These are phyloP conservation scores for Poecilia picta DNA, from an alignment of 2,797 vertebrate species.

Conservation along the genomic window DNA sequence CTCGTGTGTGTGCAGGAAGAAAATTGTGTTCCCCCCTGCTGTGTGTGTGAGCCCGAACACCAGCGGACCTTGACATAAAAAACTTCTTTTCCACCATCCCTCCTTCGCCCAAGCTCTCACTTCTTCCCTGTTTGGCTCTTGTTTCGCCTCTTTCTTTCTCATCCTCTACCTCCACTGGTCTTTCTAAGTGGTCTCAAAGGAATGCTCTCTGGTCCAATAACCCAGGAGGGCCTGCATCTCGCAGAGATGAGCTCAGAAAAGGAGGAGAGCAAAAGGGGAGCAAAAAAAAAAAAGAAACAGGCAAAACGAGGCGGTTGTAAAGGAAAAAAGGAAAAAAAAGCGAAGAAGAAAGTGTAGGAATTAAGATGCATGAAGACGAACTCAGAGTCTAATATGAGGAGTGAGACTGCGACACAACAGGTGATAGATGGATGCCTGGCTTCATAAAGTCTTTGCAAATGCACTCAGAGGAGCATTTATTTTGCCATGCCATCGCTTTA, in stretches of 20 bases:
- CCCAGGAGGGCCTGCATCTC: constrained; percentile 75
- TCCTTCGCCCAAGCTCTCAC: constrained; percentile 58
- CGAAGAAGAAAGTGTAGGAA: constrained; percentile 35
- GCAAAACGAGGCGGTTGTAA: constrained; percentile 47
- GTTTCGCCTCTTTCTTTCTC: constrained; percentile 64
- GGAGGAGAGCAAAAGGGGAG: constrained; percentile 49
- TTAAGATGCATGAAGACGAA: constrained; percentile 61
- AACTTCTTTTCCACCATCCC: constrained; percentile 71
- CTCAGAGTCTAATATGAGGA: constrained; percentile 47
- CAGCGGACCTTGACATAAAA: constrained; percentile 80
- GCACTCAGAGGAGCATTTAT: constrained; percentile 67
- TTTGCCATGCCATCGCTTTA: constrained; percentile 58
- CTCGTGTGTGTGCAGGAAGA: constrained; percentile 24
- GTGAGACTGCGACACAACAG: constrained; percentile 34
- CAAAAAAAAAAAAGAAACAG: constrained; percentile 36
- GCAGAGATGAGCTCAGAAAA: constrained; percentile 59
- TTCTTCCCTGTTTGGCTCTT: constrained; percentile 48
- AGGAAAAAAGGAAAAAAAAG: constrained; percentile 8
- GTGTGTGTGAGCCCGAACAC: constrained; percentile 71
- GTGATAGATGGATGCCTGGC: constrained; percentile 54
- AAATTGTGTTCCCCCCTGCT: constrained; percentile 48
- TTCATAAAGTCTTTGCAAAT: constrained; percentile 64
- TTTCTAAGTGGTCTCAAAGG: constrained; percentile 83
- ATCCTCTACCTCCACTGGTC: constrained; percentile 72
- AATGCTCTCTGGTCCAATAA: constrained; percentile 81